Percentiles rank a stretch among this genome's conserved stretches.
Conservation (phyloP, 2,113 vertebrate species). For the Oryzias curvinotus region DNA sequence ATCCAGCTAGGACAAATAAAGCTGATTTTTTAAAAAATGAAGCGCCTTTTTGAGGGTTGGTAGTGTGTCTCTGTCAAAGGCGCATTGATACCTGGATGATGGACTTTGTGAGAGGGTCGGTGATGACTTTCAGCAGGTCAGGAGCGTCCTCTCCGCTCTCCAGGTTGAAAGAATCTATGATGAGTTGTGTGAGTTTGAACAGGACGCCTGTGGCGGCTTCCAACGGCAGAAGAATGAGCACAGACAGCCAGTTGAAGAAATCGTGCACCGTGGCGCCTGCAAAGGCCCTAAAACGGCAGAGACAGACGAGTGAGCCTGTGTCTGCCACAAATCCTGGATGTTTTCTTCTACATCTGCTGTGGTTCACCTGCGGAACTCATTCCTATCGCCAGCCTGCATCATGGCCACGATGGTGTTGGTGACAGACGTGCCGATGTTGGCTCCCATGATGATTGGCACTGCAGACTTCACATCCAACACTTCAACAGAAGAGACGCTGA, state of each 20-base stretch:
- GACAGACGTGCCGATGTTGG: conserved; percentile 96
- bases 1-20: conserved; percentile 81
- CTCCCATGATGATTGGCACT: conserved; percentile 95
- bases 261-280: conserved; percentile 93
- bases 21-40: neutral
- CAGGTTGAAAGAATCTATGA: conserved; percentile 86
- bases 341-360: neutral
- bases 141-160: conserved; percentile 88
- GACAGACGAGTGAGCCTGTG: neutral
- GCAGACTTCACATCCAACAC: conserved; percentile 86
- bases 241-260: conserved; percentile 98
- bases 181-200: conserved; percentile 79
- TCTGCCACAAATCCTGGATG: too few species aligned
- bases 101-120: conserved; percentile 89
- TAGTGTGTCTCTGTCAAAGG: too few species aligned
- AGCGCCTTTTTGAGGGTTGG: neutral
- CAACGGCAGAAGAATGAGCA: conserved; percentile 86
- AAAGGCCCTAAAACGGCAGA: conserved; percentile 82
- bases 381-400: conserved; percentile 93
- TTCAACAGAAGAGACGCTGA: conserved; percentile 35
- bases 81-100: conserved; percentile 86
- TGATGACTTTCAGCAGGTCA: conserved; percentile 93
- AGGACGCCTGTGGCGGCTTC: conserved; percentile 86
- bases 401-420: conserved; percentile 96
- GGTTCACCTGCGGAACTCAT: conserved; percentile 91